Evolutionary conservation across 2,113 vertebrate genomes (phyloP), one percentile per base, ranked within the genome.

Genomic region (Poeciliopsis prolifica): DNA sequence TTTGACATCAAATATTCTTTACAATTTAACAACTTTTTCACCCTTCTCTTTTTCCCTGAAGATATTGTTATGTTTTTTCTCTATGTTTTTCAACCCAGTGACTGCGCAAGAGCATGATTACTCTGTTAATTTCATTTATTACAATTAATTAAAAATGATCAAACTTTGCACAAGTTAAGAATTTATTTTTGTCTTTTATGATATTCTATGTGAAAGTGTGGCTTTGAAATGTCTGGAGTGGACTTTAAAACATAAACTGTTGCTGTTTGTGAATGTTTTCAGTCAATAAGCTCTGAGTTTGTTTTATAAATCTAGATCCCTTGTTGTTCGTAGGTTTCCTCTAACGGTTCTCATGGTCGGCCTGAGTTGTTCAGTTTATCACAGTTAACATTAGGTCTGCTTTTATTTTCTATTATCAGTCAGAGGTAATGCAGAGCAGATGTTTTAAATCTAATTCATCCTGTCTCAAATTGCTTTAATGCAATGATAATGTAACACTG

Each of bases 361-460:
- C 22, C 19, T 33, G 66, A 74, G 58, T 48, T 58, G 60, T 58
- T 61, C 68, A 28, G 35, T 78, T 66, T 61, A 72, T 83, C 77
- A 75, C 31, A 6, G 37, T 28, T 58, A 79, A n/a, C 73, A 51
- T 66, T 71, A 33, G 54, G 68, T 76, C 83, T 33, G 66, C 58
- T 61, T 69, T 33, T 5, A 63, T 79, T 72, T 79, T 71, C 70
- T 29, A 79, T 83, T 79, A 77, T 85, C 87, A 63, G 71, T 4
- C 61, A 79, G 85, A 84, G 65, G 77, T 86, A 82, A 87, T 75
- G 81, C 79, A 74, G 77, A 22, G 82, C 89, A 86, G 83, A 87
- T 66, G 79, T 67, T 84, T 81, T 33, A 75, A 83, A 87, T 86
- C 73, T 33, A 76, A 90, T 89, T 73, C 73, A 70, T 74, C 44